phyloP scores from a whole-genome alignment of 2,797 vertebrate species.

The Acanthurus lineatus region DNA sequence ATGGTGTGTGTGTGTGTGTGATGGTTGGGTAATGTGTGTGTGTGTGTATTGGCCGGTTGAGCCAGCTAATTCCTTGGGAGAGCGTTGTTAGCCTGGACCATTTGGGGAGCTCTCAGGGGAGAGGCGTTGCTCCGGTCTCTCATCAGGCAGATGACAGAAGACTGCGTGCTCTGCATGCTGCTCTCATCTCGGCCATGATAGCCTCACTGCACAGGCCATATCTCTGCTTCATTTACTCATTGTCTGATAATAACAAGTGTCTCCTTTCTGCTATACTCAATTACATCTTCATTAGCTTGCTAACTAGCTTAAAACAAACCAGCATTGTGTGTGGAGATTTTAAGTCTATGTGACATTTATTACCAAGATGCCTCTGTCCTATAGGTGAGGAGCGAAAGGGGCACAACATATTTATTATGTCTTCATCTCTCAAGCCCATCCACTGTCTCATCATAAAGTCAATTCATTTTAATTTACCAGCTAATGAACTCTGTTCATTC shows the following conservation, averaged over 20 bases:
- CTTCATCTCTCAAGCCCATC: slow-evolving; percentile 64
- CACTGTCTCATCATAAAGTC: slow-evolving; percentile 67
- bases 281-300: slow-evolving; percentile 80
- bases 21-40: neutral
- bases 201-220: slow-evolving; percentile 68
- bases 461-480: slow-evolving; percentile 77
- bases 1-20: slow-evolving; percentile 12
- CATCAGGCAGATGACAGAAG: slow-evolving; percentile 78
- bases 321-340: slow-evolving; percentile 58
- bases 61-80: slow-evolving; percentile 76
- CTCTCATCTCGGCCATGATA: slow-evolving; percentile 64
- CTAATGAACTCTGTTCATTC: slow-evolving; percentile 76
- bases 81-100: slow-evolving; percentile 73
- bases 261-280: slow-evolving; percentile 79
- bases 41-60: slow-evolving; percentile 36
- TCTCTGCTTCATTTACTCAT: slow-evolving; percentile 80
- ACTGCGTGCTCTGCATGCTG: slow-evolving; percentile 73
- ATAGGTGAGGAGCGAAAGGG: slow-evolving; percentile 58
- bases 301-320: slow-evolving; percentile 76
- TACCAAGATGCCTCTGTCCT: slow-evolving; percentile 48
- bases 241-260: slow-evolving; percentile 80
- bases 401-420: slow-evolving; percentile 61
- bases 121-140: slow-evolving; percentile 61
- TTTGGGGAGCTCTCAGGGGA: slow-evolving; percentile 76
- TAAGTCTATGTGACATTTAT: slow-evolving; percentile 78